phyloP scores from a whole-genome alignment of 2,888 invertebrate genomes.

The Oxystoma pomonae region DNA sequence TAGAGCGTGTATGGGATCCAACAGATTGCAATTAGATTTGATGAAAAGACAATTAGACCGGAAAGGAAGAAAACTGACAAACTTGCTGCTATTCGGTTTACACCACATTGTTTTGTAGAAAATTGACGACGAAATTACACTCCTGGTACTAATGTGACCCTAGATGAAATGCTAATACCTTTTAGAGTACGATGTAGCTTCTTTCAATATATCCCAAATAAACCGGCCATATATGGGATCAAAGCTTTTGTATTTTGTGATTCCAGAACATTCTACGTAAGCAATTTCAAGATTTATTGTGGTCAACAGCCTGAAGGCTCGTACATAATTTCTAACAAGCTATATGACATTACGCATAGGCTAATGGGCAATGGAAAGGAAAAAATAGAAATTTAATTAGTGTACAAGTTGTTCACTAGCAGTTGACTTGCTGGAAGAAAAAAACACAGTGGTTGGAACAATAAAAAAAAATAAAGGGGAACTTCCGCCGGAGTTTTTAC shows the following conservation, averaged over 20 bases:
- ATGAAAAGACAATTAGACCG: too few relatives aligned
- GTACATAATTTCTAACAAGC: slow-evolving; percentile 15
- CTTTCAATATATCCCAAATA: too few relatives aligned
- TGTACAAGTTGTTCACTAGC: slow-evolving; percentile 26
- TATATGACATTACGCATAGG: slow-evolving; percentile 10
- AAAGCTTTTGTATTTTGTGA: slow-evolving; percentile 1
- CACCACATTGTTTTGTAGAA: too few relatives aligned
- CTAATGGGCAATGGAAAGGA: slow-evolving; percentile 16
- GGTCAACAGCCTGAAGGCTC: slow-evolving; percentile 9
- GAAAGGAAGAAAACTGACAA: too few relatives aligned
- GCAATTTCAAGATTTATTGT: slow-evolving; percentile 4
- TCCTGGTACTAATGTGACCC: too few relatives aligned
- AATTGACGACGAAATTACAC: too few relatives aligned
- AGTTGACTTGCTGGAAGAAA: slow-evolving; percentile 17
- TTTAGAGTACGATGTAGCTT: too few relatives aligned
- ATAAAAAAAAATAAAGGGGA: slow-evolving; percentile 26
- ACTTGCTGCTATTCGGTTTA: too few relatives aligned
- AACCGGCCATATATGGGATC: not conserved
- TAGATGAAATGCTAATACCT: too few relatives aligned
- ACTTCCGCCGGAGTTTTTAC: slow-evolving; percentile 26
- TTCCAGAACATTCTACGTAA: slow-evolving; percentile 3
- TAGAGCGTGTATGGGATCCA: too few relatives aligned
- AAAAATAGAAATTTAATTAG: slow-evolving; percentile 27
- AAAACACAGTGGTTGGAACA: slow-evolving; percentile 21
- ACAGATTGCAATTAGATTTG: too few relatives aligned